Conservation (phyloP, 2,888 invertebrate species). For the Venustoraphidia nigricollis region DNA sequence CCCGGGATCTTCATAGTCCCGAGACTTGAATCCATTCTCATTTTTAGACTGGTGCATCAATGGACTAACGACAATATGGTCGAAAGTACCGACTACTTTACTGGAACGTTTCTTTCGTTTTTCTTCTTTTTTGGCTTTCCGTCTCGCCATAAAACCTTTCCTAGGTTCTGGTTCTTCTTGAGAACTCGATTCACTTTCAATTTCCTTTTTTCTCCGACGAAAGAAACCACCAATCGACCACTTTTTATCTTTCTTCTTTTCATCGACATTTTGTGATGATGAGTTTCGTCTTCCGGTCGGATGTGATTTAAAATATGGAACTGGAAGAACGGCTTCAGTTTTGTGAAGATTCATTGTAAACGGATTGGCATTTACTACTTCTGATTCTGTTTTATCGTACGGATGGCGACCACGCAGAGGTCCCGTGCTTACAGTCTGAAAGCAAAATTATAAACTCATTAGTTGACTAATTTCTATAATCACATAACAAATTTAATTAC, state of each 20-base stretch:
- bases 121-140: conserved; percentile 26
- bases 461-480: no score
- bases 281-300: neutral
- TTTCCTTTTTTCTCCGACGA: conserved; percentile 55
- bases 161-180: conserved; percentile 27
- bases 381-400: no score
- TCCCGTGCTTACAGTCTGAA: conserved; percentile 30
- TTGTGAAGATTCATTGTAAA: no score
- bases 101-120: conserved; percentile 35
- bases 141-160: conserved; percentile 24
- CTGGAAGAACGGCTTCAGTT: no score
- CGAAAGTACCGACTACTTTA: conserved; percentile 41
- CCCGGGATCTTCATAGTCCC: conserved; percentile 30
- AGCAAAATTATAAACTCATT: conserved; percentile 9
- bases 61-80: conserved; percentile 43
- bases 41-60: conserved; percentile 22
- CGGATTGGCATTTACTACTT: no score
- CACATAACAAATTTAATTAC: no score
- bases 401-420: conserved; percentile 11
- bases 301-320: no score
- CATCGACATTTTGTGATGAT: conserved; percentile 1
- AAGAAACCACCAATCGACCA: conserved; percentile 73
- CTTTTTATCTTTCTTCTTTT: conserved; percentile 49
- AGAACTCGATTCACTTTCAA: conserved; percentile 39
- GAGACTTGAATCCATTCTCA: conserved; percentile 10